A percentile compares a stretch with the other conserved stretches of the same genome.
These are phyloP conservation scores for Drosophila merina DNA, from an alignment of 2,888 invertebrate species.

Conservation along the genomic window DNA sequence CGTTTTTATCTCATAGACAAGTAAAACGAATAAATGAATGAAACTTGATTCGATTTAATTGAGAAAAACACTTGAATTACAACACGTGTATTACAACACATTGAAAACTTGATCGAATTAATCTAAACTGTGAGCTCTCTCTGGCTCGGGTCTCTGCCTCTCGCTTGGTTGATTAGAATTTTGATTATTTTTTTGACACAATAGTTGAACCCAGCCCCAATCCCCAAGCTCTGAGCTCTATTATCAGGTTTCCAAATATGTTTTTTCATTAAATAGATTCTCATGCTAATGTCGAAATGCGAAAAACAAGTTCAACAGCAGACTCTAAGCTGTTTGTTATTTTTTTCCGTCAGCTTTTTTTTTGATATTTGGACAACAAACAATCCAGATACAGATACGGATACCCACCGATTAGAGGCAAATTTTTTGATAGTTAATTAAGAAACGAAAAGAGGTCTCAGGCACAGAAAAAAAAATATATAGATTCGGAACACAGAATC, in stretches of 20 bases:
- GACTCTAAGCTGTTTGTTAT: conserved; percentile 6
- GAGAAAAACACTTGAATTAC: not conserved
- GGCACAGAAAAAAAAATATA: conserved; percentile 27
- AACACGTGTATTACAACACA: conserved; percentile 3
- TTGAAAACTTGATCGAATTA: not conserved
- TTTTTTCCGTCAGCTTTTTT: not conserved
- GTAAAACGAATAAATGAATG: not conserved
- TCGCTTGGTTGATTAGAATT: conserved; percentile 21
- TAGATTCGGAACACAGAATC: not conserved
- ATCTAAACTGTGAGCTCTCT: not conserved
- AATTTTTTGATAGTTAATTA: not conserved
- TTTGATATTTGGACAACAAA: not conserved
- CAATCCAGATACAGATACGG: conserved; percentile 5
- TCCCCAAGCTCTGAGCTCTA: not conserved
- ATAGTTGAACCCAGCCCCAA: conserved; percentile 17
- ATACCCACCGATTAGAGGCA: conserved; percentile 9
- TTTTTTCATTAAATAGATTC: conserved; percentile 28
- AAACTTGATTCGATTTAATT: not conserved
- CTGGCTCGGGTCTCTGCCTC: not conserved
- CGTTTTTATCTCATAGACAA: not conserved
- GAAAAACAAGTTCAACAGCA: conserved; percentile 36
- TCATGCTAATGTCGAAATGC: conserved; percentile 35
- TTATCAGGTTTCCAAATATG: conserved; percentile 37
- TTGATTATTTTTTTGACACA: conserved; percentile 36
- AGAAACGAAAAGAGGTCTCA: not conserved